Base-by-base conservation (phyloP, 2,113 vertebrate species). In the Alexandromys fortis region DNA sequence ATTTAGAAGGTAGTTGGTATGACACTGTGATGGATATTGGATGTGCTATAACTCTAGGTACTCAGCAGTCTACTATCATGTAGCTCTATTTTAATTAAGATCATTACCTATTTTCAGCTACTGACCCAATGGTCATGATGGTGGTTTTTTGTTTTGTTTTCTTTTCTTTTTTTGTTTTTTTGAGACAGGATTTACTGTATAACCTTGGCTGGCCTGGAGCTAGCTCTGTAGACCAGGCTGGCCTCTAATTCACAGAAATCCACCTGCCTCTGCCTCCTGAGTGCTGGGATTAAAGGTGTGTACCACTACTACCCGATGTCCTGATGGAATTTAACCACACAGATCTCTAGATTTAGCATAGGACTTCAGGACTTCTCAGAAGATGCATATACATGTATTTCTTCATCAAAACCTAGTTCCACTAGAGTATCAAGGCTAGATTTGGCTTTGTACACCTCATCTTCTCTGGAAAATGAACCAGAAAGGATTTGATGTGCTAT, bases 291-390 rank as follows among this genome's bases (percentile, higher is more conserved):
- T 58, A 58, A 58, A 21, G 58, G 5, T 58, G 19, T 58, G 19
- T 6, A 58, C 19, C 19, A 21, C 58, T 21, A 58, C 19, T 58
- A 58, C 58, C 58, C 6, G 19, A 58, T 58, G 77, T 93, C 92
- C n/a, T 63, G 10, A 21, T 92, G 35, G 38, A 87, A 61, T 96
- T 95, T 67, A 92, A 85, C 78, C 47, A 77, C 22, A 93, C 10
- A 81, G 1, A 81, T 94, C 72, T 96, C 38, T 33, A 92, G 70
- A 79, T 86, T 28, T 58, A 85, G 28, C 24, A 26, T 12, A 76
- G 10, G 35, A 21, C 68, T 81, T 90, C 0, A 33, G 68, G 19
- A 22, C 1, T 55, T 86, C 5, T 55, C 33, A 70, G 11, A 21
- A 47, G 14, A 26, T 82, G 35, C 5, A 61, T 21, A 47, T 58